Evolutionary conservation across 2,797 vertebrate genomes (phyloP).

Genomic region (Salmo trutta): DNA sequence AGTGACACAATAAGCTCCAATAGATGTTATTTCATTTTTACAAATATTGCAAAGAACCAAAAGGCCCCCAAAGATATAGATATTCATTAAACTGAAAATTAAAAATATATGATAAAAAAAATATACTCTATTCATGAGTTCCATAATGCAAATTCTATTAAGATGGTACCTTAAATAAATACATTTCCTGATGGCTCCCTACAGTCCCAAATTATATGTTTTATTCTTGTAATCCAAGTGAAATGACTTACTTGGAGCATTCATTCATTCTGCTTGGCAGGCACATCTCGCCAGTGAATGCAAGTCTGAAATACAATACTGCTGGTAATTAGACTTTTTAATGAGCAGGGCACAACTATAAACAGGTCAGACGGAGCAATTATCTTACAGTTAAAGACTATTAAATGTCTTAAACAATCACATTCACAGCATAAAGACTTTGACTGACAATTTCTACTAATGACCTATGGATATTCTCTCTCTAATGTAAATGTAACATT

Average conservation of each 20-base stretch:
- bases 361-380: slow-evolving; percentile 51
- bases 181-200: slow-evolving; percentile 76
- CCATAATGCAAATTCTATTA: slow-evolving; percentile 84
- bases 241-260: slow-evolving; percentile 68
- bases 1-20: neutral
- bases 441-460: neutral
- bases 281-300: slow-evolving; percentile 52
- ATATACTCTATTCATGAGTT: slow-evolving; percentile 81
- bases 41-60: slow-evolving; percentile 37
- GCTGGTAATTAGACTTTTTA: slow-evolving; percentile 67
- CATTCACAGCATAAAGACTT: neutral
- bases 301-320: slow-evolving; percentile 57
- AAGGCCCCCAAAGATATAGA: slow-evolving; percentile 51
- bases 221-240: slow-evolving; percentile 67
- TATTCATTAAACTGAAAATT: slow-evolving; percentile 87
- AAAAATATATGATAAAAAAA: slow-evolving; percentile 78
- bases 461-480: neutral
- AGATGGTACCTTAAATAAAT: slow-evolving; percentile 79
- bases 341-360: slow-evolving; percentile 55
- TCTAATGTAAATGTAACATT: neutral
- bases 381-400: slow-evolving; percentile 33
- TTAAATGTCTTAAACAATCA: slow-evolving; percentile 43
- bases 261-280: slow-evolving; percentile 44
- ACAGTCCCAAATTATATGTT: slow-evolving; percentile 68
- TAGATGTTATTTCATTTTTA: slow-evolving; percentile 1